phyloP scores from a whole-genome alignment of 1,140 invertebrate species.

The Polypedilum pembai region DNA sequence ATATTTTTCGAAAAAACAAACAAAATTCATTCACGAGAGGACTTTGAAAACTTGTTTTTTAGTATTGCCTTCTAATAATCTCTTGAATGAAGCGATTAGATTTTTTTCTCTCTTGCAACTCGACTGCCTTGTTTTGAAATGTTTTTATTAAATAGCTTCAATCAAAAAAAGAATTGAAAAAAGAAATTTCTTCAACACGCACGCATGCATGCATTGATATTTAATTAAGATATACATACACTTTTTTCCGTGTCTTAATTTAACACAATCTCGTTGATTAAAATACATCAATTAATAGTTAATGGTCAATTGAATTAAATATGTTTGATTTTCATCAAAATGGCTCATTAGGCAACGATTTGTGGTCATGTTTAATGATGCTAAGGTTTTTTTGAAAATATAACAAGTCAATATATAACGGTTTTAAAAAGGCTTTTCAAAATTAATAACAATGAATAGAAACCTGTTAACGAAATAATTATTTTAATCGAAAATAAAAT shows the following conservation, averaged over 20 bases:
- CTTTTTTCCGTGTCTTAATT: background rate
- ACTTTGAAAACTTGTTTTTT: too few relatives aligned
- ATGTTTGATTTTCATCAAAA: background rate
- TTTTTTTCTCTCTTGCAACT: too few relatives aligned
- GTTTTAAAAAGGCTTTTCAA: too few relatives aligned
- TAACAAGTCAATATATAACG: too few relatives aligned
- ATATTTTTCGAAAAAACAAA: constrained; percentile 9
- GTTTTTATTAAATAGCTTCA: too few relatives aligned
- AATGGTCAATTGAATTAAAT: constrained; percentile 18
- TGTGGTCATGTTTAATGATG: background rate
- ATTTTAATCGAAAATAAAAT: too few relatives aligned
- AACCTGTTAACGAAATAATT: too few relatives aligned
- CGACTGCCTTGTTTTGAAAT: too few relatives aligned
- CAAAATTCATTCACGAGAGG: constrained; percentile 5
- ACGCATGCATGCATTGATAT: constrained; percentile 3
- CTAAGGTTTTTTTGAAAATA: background rate
- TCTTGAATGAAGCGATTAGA: too few relatives aligned
- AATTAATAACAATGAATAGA: too few relatives aligned
- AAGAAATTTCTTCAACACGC: background rate
- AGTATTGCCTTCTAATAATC: too few relatives aligned
- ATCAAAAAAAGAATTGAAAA: too few relatives aligned
- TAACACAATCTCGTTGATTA: background rate
- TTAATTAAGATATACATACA: background rate
- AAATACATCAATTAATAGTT: background rate
- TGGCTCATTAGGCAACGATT: background rate